Evolutionary conservation across 2,113 vertebrate species (phyloP), one percentile per base, ranked within the genome.

Genomic region (Zosterops lateralis): DNA sequence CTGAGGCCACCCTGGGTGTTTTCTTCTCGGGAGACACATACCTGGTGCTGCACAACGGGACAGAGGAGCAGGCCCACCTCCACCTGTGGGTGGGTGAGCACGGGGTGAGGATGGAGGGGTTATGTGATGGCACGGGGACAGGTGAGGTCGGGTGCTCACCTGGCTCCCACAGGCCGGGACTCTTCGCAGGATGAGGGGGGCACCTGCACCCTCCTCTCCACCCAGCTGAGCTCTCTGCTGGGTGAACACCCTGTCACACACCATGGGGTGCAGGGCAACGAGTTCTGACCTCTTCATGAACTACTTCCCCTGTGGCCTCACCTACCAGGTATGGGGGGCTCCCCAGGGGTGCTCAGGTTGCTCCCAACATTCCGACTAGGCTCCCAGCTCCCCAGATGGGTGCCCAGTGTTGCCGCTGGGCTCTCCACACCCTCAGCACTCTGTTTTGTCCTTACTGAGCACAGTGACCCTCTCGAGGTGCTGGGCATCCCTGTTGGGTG

Each of bases 81-180:
- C 98, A 99, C 97, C 98, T 99, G 98, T 99, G 99, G 99, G 97
- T 99, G n/a, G 98, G 99, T 99, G 92, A 97, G 98, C 61, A 6
- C 3, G 5, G 24, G 9, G 36, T 3, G 4, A 20, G 48, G 12
- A 16, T 6, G 17, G 14, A 22, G 31, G 32, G 26, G 17, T 11
- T 14, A 48, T 26, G 48, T 44, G 48, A 17, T 6, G 26, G 12
- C 14, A 4, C 3, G 14, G 25, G 32, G 67, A 26, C 38, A 21
- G 48, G 48, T 13, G 13, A 21, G 38, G 26, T 21, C 3, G 11
- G 17, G 67, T 7, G 32, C 44, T 84, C 28, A 65, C 7, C n/a
- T 14, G 74, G 57, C 8, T 56, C 14, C 28, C 3, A 3, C 57
- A 99, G 98, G 99, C 57, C 98, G 97, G 96, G 98, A 98, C 72